phyloP scores from a whole-genome alignment of 2,113 vertebrate genomes.

The Odocoileus hemionus region DNA sequence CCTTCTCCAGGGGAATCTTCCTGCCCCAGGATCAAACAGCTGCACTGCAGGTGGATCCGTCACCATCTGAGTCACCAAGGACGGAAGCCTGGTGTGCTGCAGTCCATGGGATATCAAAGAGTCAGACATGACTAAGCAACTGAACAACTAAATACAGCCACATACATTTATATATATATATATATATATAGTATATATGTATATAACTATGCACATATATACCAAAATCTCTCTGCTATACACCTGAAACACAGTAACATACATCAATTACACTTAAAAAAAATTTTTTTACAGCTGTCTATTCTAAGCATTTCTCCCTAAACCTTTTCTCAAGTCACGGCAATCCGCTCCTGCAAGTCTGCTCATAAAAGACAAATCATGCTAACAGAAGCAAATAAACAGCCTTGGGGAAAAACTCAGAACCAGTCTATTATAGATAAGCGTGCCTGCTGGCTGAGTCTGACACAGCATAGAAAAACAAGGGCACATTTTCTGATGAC shows the following conservation, averaged over 20 bases:
- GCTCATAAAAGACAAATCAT: background rate
- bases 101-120: background rate
- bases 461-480: background rate
- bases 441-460: background rate
- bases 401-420: background rate
- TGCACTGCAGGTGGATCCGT: background rate
- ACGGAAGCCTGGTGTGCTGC: background rate
- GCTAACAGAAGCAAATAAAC: background rate
- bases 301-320: background rate
- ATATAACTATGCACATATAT: background rate
- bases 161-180: background rate
- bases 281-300: background rate
- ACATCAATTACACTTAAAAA: background rate
- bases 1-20: background rate
- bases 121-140: background rate
- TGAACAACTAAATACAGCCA: background rate
- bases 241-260: background rate
- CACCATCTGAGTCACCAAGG: background rate
- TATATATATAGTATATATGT: background rate
- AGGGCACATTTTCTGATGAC: background rate
- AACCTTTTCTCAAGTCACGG: background rate
- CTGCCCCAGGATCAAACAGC: background rate
- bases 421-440: background rate
- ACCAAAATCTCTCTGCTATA: background rate
- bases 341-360: too few species aligned